Conservation (phyloP, 2,797 vertebrate species). For the Hypotaenidia philippensis region DNA sequence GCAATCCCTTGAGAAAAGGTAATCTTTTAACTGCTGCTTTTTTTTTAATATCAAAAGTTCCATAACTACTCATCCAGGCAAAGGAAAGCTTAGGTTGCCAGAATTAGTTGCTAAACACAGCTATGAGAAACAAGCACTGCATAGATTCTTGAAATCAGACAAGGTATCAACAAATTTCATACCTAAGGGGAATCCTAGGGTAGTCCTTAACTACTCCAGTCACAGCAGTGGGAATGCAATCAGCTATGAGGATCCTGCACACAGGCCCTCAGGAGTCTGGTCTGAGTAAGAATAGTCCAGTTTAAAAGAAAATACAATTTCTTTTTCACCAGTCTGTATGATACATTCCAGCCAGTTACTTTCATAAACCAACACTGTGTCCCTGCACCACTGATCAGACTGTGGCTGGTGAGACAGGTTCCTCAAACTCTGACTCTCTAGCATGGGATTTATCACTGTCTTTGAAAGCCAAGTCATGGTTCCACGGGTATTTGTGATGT, state of each 20-base stretch:
- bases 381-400: background rate
- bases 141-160: background rate
- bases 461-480: background rate
- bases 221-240: background rate
- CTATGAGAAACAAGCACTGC: background rate
- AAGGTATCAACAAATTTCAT: fast-evolving
- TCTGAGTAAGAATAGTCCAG: background rate
- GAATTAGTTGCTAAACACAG: background rate
- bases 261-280: fast-evolving
- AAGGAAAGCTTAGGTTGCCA: background rate
- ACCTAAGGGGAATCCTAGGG: background rate
- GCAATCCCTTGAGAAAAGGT: slow-evolving; percentile 10
- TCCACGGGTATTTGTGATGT: background rate
- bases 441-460: background rate
- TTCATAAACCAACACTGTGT: background rate
- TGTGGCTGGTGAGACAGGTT: background rate
- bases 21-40: background rate
- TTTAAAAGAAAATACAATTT: background rate
- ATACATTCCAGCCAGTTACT: background rate
- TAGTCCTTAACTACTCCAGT: background rate
- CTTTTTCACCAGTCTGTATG: background rate
- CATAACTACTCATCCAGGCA: background rate
- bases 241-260: background rate
- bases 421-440: background rate
- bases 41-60: background rate